Conservation (phyloP, 1,140 invertebrate species). For the Magallana ariakensis region DNA sequence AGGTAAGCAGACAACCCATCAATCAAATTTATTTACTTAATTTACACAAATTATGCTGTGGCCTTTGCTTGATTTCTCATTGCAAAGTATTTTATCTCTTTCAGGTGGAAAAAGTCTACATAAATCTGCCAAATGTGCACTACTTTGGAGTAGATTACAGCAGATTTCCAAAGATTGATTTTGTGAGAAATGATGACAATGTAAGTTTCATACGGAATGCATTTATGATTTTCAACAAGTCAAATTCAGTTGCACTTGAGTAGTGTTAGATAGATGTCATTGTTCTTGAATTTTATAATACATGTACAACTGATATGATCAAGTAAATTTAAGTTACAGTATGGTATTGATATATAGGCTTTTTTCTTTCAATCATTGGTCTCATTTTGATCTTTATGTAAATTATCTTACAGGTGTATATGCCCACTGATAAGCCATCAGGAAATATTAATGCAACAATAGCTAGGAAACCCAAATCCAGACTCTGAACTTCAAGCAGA, state of each 20-base stretch:
- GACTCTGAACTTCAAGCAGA: constrained; percentile 8
- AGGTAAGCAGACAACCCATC: constrained; percentile 21
- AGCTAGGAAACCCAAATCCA: constrained; percentile 42
- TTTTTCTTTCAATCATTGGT: no score
- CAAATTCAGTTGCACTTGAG: no score
- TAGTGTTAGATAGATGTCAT: no score
- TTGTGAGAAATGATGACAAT: constrained; percentile 41
- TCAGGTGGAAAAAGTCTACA: constrained; percentile 54
- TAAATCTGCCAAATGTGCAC: constrained; percentile 55
- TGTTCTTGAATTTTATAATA: no score
- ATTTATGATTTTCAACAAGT: no score
- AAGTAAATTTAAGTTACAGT: no score
- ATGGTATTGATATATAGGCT: no score
- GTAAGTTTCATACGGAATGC: constrained; percentile 18
- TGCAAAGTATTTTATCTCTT: neutral
- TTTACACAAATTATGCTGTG: no score
- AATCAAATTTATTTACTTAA: no score
- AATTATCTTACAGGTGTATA: constrained; percentile 52
- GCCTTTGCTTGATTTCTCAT: no score
- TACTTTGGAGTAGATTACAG: constrained; percentile 54
- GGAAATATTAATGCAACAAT: constrained; percentile 54
- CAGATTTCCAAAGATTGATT: constrained; percentile 45
- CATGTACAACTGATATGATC: no score
- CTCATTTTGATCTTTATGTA: neutral
- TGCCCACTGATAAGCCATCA: constrained; percentile 58